Conservation (phyloP, 2,113 vertebrate species). For the Perognathus longimembris region DNA sequence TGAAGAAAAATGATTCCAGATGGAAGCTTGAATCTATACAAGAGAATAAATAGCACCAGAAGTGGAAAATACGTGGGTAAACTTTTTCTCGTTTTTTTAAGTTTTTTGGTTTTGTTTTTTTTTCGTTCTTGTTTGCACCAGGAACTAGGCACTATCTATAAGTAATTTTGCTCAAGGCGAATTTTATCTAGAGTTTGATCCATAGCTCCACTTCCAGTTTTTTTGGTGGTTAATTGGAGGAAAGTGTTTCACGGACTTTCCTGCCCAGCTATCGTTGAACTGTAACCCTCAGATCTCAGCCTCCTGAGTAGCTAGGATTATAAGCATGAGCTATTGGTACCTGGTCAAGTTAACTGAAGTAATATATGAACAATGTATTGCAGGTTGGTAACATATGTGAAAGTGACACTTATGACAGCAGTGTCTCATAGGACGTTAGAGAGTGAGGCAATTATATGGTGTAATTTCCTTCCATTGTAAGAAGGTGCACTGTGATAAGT, state of each 20-base stretch:
- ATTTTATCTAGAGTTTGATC: too few species aligned
- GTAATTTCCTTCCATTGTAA: neutral
- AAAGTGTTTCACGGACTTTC: too few species aligned
- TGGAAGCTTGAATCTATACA: slow-evolving; percentile 18
- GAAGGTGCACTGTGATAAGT: neutral
- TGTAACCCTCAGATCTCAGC: too few species aligned
- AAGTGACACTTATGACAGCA: neutral
- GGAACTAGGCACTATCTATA: too few species aligned
- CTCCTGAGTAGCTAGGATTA: too few species aligned
- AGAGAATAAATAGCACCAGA: slow-evolving; percentile 47
- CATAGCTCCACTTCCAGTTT: too few species aligned
- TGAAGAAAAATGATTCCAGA: slow-evolving; percentile 55
- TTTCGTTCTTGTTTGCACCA: too few species aligned
- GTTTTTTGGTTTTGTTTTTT: too few species aligned
- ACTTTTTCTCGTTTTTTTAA: slow-evolving; percentile 32
- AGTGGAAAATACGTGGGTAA: slow-evolving; percentile 39
- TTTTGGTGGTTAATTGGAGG: too few species aligned
- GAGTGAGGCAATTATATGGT: neutral
- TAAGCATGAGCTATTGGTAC: too few species aligned
- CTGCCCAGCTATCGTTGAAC: too few species aligned
- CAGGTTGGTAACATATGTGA: neutral
- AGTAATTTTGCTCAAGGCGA: too few species aligned
- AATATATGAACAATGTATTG: slow-evolving; percentile 28
- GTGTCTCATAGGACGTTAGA: neutral
- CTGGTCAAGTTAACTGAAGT: slow-evolving; percentile 8